Evolutionary conservation across 2,888 invertebrate genomes (phyloP), one percentile per base, ranked within the genome.

Genomic region (Epirrita christyi): DNA sequence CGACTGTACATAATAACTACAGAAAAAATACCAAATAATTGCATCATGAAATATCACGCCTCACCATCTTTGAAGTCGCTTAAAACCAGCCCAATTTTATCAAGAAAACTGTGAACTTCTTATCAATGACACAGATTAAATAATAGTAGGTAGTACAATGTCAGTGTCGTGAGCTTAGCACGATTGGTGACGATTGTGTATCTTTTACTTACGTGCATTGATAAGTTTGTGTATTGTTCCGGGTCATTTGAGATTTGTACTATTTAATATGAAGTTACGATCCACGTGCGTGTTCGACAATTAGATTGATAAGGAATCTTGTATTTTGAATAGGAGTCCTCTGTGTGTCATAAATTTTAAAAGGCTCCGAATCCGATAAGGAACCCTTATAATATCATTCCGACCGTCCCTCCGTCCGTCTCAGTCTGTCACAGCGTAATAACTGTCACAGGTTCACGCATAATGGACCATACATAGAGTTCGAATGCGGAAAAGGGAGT

Each of bases 181-280:
- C 50, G 59, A 57, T 59, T 58, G 28, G 40, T 4, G 2, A 21
- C 21, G 21, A 21, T 21, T 21, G 4, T 21, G 21, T 21, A n/a
- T 21, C 21, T 21, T 21, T 8, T 14, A 38, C 14, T 14, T 14
- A 14, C 11, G n/a, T 55, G 45, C 55, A 59, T 42, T 54, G 55
- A 56, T 54, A 59, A 57, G 43, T 51, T 27, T 44, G 34, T 53
- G 45, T 50, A 10, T 51, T 56, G 67, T 71, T 73, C 71, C 71
- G 75, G 74, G 72, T 74, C 71, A 71, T 56, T 21, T 59, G 63
- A 47, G 61, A 68, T 68, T 60, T 48, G 57, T 47, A 61, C 56
- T 52, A 40, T 44, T 50, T 38, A 46, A 44, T 47, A 1, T 45
- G 21, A 54, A 44, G 27, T 59, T 40, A 46, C 37, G 54, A 50